A percentile compares a stretch with the other conserved stretches of the same genome.
Conservation (phyloP, 2,797 vertebrate species). For the Dendrocincla fuliginosa region DNA sequence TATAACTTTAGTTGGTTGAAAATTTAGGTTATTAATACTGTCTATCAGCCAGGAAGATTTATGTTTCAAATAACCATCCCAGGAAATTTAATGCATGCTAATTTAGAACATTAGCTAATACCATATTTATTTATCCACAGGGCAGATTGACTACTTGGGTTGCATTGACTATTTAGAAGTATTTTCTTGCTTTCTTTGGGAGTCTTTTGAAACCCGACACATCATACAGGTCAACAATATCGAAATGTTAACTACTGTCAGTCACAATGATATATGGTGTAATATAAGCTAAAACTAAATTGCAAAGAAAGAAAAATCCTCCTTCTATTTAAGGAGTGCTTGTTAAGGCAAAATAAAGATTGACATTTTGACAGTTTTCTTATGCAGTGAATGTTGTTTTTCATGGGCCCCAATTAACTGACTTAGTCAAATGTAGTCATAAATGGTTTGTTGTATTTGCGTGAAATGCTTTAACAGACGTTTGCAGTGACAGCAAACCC, state of each 20-base stretch:
- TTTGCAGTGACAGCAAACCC: background rate
- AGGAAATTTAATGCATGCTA: constrained; percentile 49
- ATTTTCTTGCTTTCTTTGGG: constrained; percentile 47
- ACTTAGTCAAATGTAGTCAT: background rate
- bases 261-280: constrained; percentile 27
- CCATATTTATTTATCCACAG: constrained; percentile 51
- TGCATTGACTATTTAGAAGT: constrained; percentile 33
- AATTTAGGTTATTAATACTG: background rate
- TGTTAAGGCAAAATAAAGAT: background rate
- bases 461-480: background rate
- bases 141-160: constrained; percentile 40
- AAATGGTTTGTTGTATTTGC: background rate
- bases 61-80: background rate
- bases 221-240: constrained; percentile 40
- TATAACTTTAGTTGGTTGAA: constrained; percentile 10
- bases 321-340: background rate
- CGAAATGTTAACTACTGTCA: constrained; percentile 57
- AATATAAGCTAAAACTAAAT: constrained; percentile 17
- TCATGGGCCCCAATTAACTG: background rate
- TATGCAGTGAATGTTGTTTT: background rate
- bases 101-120: constrained; percentile 65
- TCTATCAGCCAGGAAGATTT: constrained; percentile 9
- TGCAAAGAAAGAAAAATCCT: background rate
- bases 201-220: constrained; percentile 53
- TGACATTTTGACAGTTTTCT: background rate